phyloP scores from a whole-genome alignment of 1,140 invertebrate species.

The Acromyrmex echinatior region DNA sequence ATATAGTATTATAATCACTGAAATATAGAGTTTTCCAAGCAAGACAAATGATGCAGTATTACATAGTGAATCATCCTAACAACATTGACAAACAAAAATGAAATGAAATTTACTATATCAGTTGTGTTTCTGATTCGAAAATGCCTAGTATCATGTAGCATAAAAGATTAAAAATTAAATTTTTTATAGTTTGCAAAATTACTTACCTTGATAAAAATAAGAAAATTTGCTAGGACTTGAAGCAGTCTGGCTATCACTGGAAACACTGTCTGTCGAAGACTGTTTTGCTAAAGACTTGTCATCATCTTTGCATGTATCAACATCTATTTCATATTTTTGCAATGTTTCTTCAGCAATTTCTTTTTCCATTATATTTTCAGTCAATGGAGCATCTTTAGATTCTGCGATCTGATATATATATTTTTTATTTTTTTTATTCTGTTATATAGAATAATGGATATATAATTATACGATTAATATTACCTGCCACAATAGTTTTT shows the following conservation, averaged over 20 bases:
- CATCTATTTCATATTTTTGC: constrained; percentile 17
- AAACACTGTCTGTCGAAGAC: constrained; percentile 42
- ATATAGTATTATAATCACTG: constrained; percentile 12
- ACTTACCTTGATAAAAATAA: constrained; percentile 95
- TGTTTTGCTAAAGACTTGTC: constrained; percentile 39
- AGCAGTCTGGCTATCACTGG: constrained; percentile 21
- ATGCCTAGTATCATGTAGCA: too few species aligned
- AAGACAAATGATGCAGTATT: too few species aligned
- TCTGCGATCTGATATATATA: constrained; percentile 25
- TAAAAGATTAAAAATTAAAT: constrained; percentile 17
- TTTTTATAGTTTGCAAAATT: background rate
- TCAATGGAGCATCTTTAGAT: constrained; percentile 18
- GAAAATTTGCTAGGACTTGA: constrained; percentile 88
- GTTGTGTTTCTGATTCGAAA: too few species aligned
- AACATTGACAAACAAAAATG: too few species aligned
- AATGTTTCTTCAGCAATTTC: constrained; percentile 28
- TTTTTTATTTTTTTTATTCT: constrained; percentile 32
- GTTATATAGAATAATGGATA: background rate
- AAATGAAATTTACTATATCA: too few species aligned
- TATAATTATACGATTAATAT: constrained; percentile 36
- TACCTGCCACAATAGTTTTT: constrained; percentile 69
- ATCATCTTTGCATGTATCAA: constrained; percentile 29
- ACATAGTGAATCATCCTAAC: too few species aligned
- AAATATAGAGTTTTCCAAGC: too few species aligned
- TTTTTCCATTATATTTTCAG: constrained; percentile 21